A percentile compares a stretch with the other conserved stretches of the same genome.
phyloP scores from a whole-genome alignment of 2,888 invertebrate genomes.

The Callimorpha dominula region DNA sequence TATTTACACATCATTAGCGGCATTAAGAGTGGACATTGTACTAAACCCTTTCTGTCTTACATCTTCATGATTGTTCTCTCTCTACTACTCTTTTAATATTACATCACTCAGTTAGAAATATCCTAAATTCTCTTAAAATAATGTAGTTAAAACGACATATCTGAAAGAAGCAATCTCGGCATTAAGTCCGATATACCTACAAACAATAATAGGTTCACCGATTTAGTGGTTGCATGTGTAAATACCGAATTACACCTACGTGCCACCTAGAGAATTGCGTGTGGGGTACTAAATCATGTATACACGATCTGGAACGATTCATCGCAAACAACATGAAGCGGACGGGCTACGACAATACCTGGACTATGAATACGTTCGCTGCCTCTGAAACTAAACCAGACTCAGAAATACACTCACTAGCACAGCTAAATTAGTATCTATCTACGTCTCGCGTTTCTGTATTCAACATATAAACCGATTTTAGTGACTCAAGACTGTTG shows the following conservation, averaged over 20 bases:
- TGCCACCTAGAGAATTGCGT: conserved; percentile 25
- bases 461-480: not conserved
- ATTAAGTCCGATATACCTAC: not conserved
- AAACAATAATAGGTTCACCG: not conserved
- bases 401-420: not conserved
- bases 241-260: conserved; percentile 34
- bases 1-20: no score
- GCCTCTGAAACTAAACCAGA: conserved; percentile 23
- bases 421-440: not conserved
- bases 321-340: conserved; percentile 29
- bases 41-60: no score
- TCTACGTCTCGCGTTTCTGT: not conserved
- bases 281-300: conserved; percentile 47
- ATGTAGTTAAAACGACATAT: no score
- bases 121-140: no score
- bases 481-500: not conserved
- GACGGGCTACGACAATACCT: conserved; percentile 20
- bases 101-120: no score
- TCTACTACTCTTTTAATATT: no score
- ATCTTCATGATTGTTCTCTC: no score
- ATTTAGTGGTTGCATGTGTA: not conserved
- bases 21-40: no score
- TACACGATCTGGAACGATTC: conserved; percentile 27
- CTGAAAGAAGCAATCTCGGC: no score
- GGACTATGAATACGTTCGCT: not conserved